Percentiles rank a stretch among this genome's conserved stretches.
Conservation (phyloP, 1,140 invertebrate species). For the Pseudachorutes palmiensis region DNA sequence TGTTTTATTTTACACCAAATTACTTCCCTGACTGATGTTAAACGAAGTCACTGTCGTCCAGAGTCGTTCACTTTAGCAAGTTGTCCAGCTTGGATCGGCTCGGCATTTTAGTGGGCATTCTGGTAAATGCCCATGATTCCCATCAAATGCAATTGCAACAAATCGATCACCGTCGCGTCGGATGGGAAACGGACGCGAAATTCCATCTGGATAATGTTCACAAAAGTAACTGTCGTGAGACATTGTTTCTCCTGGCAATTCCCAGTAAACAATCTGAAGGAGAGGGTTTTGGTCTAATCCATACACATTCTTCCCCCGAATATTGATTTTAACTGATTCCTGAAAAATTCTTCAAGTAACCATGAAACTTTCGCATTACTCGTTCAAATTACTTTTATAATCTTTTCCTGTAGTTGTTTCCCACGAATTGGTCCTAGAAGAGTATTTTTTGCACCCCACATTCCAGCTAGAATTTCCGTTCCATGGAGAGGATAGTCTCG, state of each 20-base stretch:
- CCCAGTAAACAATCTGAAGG: neutral
- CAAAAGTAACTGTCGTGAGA: neutral
- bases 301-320: neutral
- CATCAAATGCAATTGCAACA: no score
- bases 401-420: neutral
- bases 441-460: conserved; percentile 27
- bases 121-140: no score
- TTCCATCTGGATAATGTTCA: neutral
- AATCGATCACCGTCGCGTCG: no score
- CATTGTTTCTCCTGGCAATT: neutral
- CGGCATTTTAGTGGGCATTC: no score
- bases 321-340: neutral
- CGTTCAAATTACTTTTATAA: neutral
- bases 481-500: conserved; percentile 35
- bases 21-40: no score
- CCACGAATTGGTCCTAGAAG: neutral
- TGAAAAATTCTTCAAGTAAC: neutral
- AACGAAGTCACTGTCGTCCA: no score
- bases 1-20: no score
- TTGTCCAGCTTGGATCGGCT: no score
- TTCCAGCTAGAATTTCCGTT: neutral
- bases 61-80: no score
- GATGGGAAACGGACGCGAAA: neutral
- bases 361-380: neutral
- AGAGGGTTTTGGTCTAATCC: neutral